phyloP scores from a whole-genome alignment of 1,140 invertebrate species.

The Drosophila pseudoobscura region DNA sequence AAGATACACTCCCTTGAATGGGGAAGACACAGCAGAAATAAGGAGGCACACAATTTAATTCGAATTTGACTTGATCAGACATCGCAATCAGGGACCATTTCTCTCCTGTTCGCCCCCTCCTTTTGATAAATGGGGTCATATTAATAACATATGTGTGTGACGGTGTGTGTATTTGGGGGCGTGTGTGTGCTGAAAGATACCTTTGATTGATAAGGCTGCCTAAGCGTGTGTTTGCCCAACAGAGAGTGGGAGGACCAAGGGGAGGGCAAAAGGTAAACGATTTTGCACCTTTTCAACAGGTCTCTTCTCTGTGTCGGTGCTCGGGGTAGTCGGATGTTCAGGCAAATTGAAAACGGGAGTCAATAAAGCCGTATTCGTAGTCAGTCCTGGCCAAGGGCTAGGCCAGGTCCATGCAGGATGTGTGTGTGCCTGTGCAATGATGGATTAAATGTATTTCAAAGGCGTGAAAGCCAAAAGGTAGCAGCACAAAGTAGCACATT shows the following conservation, averaged over 20 bases:
- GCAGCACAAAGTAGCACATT: slow-evolving; percentile 73
- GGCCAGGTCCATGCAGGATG: slow-evolving; percentile 12
- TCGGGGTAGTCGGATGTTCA: slow-evolving; percentile 19
- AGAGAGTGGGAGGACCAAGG: background rate
- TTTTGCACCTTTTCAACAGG: slow-evolving; percentile 81
- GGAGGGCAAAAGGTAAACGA: slow-evolving; percentile 57
- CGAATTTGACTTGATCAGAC: slow-evolving; percentile 52
- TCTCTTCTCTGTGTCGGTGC: slow-evolving; percentile 18
- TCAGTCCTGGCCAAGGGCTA: slow-evolving; percentile 53
- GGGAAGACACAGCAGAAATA: too few relatives aligned
- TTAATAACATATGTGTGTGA: slow-evolving; percentile 72
- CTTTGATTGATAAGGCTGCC: slow-evolving; percentile 79
- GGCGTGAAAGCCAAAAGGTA: slow-evolving; percentile 78
- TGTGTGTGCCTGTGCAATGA: slow-evolving; percentile 57
- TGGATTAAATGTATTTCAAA: slow-evolving; percentile 82
- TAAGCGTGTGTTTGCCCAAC: slow-evolving; percentile 75
- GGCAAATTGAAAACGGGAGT: slow-evolving; percentile 74
- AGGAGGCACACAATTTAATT: slow-evolving; percentile 45
- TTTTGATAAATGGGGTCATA: slow-evolving; percentile 64
- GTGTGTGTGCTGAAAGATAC: slow-evolving; percentile 48
- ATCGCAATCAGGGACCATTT: slow-evolving; percentile 46
- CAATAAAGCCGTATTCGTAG: slow-evolving; percentile 72
- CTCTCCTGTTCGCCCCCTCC: slow-evolving; percentile 28
- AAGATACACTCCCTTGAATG: slow-evolving; percentile 15
- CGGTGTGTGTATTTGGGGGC: slow-evolving; percentile 14